Percentiles rank a stretch among this genome's conserved stretches.
Evolutionary conservation across 2,113 vertebrate species (phyloP).

Genomic region (Eulacestoma nigropectus): DNA sequence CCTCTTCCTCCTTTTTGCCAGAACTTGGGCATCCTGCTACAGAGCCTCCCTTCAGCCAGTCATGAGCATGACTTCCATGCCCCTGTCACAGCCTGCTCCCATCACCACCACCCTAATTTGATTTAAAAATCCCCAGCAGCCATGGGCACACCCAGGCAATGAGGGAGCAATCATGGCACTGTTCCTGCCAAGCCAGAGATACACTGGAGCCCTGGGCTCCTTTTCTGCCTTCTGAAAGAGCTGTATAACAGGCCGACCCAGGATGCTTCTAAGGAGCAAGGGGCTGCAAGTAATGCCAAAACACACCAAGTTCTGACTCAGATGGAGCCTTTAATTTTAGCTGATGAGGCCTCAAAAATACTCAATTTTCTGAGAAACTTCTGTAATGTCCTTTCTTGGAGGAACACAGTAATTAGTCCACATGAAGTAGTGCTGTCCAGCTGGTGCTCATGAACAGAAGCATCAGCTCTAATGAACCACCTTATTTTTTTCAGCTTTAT

Average conservation of each 20-base stretch:
- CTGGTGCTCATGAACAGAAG: background rate
- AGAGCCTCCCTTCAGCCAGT: background rate
- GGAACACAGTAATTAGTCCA: background rate
- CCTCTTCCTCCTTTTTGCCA: background rate
- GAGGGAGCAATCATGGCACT: background rate
- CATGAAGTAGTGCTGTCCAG: background rate
- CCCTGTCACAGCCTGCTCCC: background rate
- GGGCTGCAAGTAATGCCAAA: background rate
- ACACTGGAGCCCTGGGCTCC: accelerated
- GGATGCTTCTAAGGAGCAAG: background rate
- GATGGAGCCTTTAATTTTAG: background rate
- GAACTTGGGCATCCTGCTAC: background rate
- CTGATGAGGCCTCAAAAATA: background rate
- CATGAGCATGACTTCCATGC: background rate
- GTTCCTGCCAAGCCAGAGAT: accelerated
- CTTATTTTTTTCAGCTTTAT: background rate
- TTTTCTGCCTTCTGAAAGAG: background rate
- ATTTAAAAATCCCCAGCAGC: background rate
- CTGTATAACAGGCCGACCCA: background rate
- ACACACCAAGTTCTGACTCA: background rate
- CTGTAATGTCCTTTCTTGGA: background rate
- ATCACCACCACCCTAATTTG: background rate
- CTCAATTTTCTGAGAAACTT: background rate
- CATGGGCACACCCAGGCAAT: too few relatives aligned
- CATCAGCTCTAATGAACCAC: background rate